Evolutionary conservation across 2,113 vertebrate species (phyloP), one percentile per base, ranked within the genome.

Genomic region (Tyrannus savana): DNA sequence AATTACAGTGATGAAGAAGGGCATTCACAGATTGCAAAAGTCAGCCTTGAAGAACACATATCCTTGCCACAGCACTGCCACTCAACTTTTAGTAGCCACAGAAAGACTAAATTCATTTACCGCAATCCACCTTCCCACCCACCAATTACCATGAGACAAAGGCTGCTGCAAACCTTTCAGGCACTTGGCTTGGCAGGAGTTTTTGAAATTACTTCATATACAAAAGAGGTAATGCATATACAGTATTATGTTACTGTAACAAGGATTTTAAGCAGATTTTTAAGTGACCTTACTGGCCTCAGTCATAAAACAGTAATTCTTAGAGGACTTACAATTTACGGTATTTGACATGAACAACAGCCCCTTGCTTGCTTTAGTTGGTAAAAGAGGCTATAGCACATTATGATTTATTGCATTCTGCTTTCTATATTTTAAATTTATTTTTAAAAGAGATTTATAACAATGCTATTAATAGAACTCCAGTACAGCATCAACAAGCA

Each of bases 221-320:
- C 76, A 89, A 60, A 84, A 69, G 23, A 78, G 33, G 13, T 19
- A 82, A 80, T 23, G 72, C 56, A 91, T 12, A 84, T 31, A 60
- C 25, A 46, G 44, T 84, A 91, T 91, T 80, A 87, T 18, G 25
- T 91, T 96, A 91, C 71, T 27, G 16, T 79, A 94, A 89, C 25
- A 85, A 83, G 87, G n/a, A 46, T 84, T 91, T 83, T 76, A 95
- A 66, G 58, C n/a, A 66, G 56, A 87, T 82, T 46, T 42, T 68
- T 46, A 87, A 85, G 13, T 87, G 53, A 94, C 67, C 67, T 77
- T 90, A 47, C 7, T 47, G 74, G 67, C 50, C 59, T 25, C 19
- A 91, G 50, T 80, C 25, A 85, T 93, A 95, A 96, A 96, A 69
- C 0, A 0, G 46, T 59, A 93, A 73, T 85, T 84, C 41, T 68